Conservation (phyloP, 2,113 vertebrate genomes). For the Microtus pennsylvanicus region DNA sequence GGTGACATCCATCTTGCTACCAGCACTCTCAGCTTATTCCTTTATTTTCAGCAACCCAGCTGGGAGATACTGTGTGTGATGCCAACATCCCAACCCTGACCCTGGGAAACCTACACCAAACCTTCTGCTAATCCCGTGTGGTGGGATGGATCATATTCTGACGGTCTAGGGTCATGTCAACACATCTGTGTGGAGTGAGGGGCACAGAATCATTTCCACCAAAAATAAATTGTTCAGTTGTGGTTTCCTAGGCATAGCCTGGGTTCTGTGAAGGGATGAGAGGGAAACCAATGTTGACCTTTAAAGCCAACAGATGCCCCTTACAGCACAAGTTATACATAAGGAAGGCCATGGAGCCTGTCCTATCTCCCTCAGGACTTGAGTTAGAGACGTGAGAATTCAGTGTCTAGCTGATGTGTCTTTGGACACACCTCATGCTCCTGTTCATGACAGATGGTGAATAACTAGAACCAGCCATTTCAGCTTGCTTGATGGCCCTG, state of each 20-base stretch:
- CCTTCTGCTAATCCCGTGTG: not conserved
- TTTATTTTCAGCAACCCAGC: too few relatives aligned
- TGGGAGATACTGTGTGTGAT: not conserved
- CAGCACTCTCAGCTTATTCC: not conserved
- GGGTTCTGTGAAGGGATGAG: not conserved
- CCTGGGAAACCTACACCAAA: accelerated
- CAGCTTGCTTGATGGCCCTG: not conserved
- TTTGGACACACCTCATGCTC: not conserved
- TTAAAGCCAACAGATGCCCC: not conserved
- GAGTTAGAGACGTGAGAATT: accelerated
- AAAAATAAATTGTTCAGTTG: not conserved
- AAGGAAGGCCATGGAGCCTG: not conserved
- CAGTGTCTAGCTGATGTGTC: not conserved
- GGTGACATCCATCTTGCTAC: not conserved
- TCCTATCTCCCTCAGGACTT: not conserved
- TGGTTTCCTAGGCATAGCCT: not conserved
- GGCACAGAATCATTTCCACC: not conserved
- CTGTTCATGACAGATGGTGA: accelerated
- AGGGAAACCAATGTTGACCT: not conserved
- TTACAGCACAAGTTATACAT: not conserved
- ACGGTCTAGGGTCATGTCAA: not conserved
- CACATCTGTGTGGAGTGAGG: too few relatives aligned
- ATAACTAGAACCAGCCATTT: not conserved
- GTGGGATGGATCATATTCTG: not conserved
- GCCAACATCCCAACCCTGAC: not conserved